phyloP scores from a whole-genome alignment of 2,113 vertebrate genomes.

The Verasper variegatus region DNA sequence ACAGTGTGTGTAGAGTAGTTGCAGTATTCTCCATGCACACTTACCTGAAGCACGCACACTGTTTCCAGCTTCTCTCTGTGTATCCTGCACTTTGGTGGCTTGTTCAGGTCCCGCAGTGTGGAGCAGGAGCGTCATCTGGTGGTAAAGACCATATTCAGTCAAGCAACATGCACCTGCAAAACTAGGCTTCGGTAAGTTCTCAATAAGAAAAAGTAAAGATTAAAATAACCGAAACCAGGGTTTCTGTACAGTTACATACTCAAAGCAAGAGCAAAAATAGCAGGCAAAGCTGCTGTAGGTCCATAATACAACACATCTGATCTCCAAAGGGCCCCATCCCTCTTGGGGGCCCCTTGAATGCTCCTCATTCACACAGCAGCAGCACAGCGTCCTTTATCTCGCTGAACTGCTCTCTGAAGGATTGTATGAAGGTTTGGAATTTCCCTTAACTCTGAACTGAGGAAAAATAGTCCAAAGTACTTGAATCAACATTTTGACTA shows the following conservation, averaged over 20 bases:
- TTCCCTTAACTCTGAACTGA: neutral
- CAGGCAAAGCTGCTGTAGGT: neutral
- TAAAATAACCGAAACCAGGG: neutral
- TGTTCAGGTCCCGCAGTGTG: neutral
- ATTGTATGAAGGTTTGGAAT: slow-evolving; percentile 1
- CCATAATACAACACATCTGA: slow-evolving; percentile 1
- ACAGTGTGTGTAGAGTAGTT: neutral
- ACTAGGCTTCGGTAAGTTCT: neutral
- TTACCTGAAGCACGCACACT: neutral
- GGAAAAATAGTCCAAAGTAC: neutral
- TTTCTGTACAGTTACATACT: neutral
- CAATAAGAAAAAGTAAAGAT: neutral
- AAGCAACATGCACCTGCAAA: neutral
- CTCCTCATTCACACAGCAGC: slow-evolving; percentile 47
- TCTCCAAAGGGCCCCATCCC: slow-evolving; percentile 37
- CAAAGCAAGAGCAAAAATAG: neutral
- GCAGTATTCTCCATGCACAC: neutral
- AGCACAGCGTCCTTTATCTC: slow-evolving; percentile 7
- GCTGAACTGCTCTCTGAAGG: slow-evolving; percentile 17
- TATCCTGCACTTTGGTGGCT: neutral
- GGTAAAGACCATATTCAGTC: slow-evolving; percentile 18
- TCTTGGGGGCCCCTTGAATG: slow-evolving; percentile 36
- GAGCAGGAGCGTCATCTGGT: slow-evolving; percentile 75
- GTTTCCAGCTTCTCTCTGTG: slow-evolving; percentile 7
- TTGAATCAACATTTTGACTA: too few species aligned